These are phyloP conservation scores for Lamellibrachia luymesi DNA, from an alignment of 1,140 invertebrate genomes.

Conservation along the genomic window DNA sequence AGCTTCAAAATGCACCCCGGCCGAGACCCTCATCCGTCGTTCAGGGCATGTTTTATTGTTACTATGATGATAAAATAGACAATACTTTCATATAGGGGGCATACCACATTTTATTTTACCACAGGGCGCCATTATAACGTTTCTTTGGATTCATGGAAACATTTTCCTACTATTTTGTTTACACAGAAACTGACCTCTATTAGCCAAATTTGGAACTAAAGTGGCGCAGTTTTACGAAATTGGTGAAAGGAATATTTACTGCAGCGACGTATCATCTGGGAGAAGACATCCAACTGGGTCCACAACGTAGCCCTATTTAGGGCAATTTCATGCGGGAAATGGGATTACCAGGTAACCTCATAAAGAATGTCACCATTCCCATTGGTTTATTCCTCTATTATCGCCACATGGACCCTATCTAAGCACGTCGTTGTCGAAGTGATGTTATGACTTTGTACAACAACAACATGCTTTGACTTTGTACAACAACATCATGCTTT, in stretches of 20 bases:
- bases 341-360: background rate
- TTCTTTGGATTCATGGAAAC: too few species aligned
- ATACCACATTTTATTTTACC: too few species aligned
- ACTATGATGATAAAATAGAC: too few species aligned
- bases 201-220: background rate
- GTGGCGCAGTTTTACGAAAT: background rate
- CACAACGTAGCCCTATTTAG: background rate
- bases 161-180: too few species aligned
- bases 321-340: background rate
- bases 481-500: too few species aligned
- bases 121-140: too few species aligned
- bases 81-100: too few species aligned
- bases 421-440: background rate
- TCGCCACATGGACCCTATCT: background rate
- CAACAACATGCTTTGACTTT: too few species aligned
- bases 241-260: background rate
- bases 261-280: background rate
- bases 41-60: too few species aligned
- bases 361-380: background rate
- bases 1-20: too few species aligned
- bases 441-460: background rate
- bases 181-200: background rate
- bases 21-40: too few species aligned
- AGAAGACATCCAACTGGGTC: background rate
- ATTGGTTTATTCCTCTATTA: background rate